Base-by-base conservation (phyloP, 2,797 vertebrate species). In the Acipenser ruthenus region DNA sequence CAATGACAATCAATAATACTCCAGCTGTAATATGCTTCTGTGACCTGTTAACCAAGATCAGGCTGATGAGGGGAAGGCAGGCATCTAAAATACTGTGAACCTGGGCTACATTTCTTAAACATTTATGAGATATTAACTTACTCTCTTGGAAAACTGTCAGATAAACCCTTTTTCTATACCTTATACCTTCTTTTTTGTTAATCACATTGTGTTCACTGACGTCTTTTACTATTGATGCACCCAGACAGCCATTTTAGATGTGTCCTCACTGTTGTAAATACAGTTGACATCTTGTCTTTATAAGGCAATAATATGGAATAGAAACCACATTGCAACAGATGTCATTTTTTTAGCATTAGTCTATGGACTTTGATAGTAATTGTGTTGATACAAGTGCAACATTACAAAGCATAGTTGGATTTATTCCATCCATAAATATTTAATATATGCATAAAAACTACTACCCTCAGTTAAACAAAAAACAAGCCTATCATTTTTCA, bases 121-220 rank as follows among this genome's bases (percentile, higher is more conserved):
- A 86, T 86, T 86, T 58, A 86, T 81, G 72, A 69, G 72, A 69
- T 77, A 78, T 86, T 81, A 66, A 65, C 69, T 85, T 83, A 73
- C 80, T 72, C 70, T 74, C 76, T 81, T 76, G 49, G 80, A 79
- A 77, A 68, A 73, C 23, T 23, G 68, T 73, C 70, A 80, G 73
- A 81, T 78, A 68, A 71, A 58, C 23, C 37, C 7, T 10, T 73
- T 69, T 77, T 69, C 63, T 37, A 37, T 64, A 69, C 73, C 71
- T 37, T 68, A 63, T 66, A 69, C 64, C 66, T 63, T 69, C 65
- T 58, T 70, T 69, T 56, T 59, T 70, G 64, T 51, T 64, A 64
- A 64, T 83, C 78, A 82, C 75, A 77, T 83, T 80, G 79, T 75
- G 82, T 85, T 82, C 78, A 77, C 63, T 71, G 59, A 59, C 50